phyloP scores from a whole-genome alignment of 2,113 vertebrate genomes.

The Scartelaos histophorus region DNA sequence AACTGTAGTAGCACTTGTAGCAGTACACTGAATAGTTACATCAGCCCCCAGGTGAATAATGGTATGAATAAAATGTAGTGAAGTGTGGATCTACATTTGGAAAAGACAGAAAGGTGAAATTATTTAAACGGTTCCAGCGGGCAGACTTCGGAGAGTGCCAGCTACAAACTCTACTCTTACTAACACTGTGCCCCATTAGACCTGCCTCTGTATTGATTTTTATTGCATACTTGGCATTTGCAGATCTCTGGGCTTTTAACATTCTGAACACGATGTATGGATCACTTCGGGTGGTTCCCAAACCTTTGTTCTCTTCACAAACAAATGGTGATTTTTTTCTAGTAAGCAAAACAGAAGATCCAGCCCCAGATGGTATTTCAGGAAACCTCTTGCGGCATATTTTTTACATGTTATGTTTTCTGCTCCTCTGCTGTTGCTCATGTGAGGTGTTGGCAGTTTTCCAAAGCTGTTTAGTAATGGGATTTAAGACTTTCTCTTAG shows the following conservation, averaged over 20 bases:
- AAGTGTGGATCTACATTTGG: conserved; percentile 13
- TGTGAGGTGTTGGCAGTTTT: conserved; percentile 40
- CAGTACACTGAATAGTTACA: no score
- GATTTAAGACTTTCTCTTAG: conserved; percentile 34
- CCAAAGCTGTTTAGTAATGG: conserved; percentile 27
- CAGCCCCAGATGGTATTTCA: conserved; percentile 33
- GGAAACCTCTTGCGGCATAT: conserved; percentile 29
- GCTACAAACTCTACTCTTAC: conserved; percentile 25
- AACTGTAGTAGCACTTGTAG: not conserved
- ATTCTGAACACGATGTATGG: conserved; percentile 21
- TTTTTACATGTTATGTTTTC: conserved; percentile 36
- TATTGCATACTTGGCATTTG: conserved; percentile 30
- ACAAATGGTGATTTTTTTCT: conserved; percentile 1
- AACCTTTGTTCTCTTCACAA: conserved; percentile 23
- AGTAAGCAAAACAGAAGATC: conserved; percentile 12
- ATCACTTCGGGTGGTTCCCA: conserved; percentile 27
- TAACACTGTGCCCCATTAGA: conserved; percentile 27
- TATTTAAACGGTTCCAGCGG: conserved; percentile 20
- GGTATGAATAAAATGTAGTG: not conserved
- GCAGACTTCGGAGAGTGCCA: conserved; percentile 15
- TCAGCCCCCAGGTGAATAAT: conserved; percentile 19
- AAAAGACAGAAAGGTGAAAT: conserved; percentile 11
- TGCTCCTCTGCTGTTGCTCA: conserved; percentile 13
- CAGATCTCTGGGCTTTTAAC: conserved; percentile 29
- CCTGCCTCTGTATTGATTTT: conserved; percentile 17